Percentiles rank a stretch among this genome's conserved stretches.
Conservation (phyloP, 2,113 vertebrate species). For the Rhea pennata region DNA sequence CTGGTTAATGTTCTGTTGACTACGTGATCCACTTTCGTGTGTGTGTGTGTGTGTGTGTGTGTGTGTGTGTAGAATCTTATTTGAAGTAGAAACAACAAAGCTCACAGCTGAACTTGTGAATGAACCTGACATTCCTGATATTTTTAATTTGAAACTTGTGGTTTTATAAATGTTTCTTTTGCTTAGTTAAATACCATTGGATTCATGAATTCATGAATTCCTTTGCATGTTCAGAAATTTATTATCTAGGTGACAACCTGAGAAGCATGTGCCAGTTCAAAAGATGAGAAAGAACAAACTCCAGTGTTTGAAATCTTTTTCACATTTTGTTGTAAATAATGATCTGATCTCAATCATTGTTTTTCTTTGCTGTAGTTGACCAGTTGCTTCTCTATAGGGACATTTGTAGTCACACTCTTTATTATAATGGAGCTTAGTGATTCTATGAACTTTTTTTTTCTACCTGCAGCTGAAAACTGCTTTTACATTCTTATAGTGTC, state of each 20-base stretch:
- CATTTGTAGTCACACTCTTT: not conserved
- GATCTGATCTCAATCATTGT: not conserved
- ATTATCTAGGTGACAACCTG: not conserved
- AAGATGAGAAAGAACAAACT: not conserved
- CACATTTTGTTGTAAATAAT: not conserved
- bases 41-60: too few relatives aligned
- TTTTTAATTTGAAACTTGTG: not conserved
- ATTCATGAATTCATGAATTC: not conserved
- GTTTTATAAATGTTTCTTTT: not conserved
- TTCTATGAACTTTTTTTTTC: conserved; percentile 35
- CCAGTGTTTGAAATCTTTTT: not conserved
- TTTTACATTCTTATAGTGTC: conserved; percentile 48
- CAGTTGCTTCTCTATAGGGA: not conserved
- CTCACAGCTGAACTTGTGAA: not conserved
- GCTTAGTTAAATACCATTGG: not conserved
- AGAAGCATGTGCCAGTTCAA: not conserved
- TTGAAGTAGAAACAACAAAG: not conserved
- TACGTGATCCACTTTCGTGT: not conserved
- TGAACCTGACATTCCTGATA: not conserved
- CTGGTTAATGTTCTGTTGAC: not conserved
- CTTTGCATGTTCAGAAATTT: not conserved
- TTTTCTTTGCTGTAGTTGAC: conserved; percentile 1
- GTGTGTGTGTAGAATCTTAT: not conserved
- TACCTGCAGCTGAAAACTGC: conserved; percentile 34
- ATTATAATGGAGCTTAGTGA: not conserved